These are phyloP conservation scores for Agrotis puta DNA, from an alignment of 2,888 invertebrate species.

Conservation along the genomic window DNA sequence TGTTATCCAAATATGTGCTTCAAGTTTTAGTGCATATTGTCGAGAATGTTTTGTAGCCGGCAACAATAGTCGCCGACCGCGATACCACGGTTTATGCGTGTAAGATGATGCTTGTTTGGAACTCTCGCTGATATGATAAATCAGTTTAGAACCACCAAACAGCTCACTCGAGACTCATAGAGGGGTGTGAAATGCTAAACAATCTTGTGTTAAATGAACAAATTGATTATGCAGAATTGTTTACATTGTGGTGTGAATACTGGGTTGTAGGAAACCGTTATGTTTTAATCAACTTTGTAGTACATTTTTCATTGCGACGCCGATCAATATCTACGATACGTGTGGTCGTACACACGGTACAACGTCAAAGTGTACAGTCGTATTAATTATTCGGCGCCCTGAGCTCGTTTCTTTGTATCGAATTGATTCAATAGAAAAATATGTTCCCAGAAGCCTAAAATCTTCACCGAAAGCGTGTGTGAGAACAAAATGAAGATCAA, in stretches of 20 bases:
- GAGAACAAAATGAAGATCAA: conserved; percentile 46
- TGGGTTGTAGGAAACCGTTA: conserved; percentile 12
- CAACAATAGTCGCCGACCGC: conserved; percentile 76
- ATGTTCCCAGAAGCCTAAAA: conserved; percentile 36
- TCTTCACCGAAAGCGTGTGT: conserved; percentile 27
- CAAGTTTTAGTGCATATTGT: conserved; percentile 85
- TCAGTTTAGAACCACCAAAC: conserved; percentile 87
- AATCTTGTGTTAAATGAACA: conserved; percentile 85
- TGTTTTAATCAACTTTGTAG: conserved; percentile 26
- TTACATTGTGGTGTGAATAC: conserved; percentile 45
- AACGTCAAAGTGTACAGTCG: conserved; percentile 11
- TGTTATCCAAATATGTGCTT: conserved; percentile 85
- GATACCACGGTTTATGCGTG: conserved; percentile 89
- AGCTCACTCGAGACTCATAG: conserved; percentile 84
- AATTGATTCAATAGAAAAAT: conserved; percentile 39
- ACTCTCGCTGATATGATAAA: conserved; percentile 89
- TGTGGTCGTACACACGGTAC: conserved; percentile 24
- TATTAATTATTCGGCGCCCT: conserved; percentile 44
- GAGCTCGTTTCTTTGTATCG: conserved; percentile 1
- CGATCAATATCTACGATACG: conserved; percentile 29
- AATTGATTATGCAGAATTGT: conserved; percentile 82
- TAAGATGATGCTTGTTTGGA: conserved; percentile 90
- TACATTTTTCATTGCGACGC: conserved; percentile 14
- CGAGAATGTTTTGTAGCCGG: conserved; percentile 81
- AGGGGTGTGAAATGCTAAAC: conserved; percentile 83